Percentiles rank a stretch among this genome's conserved stretches.
Conservation (phyloP, 2,113 vertebrate species). For the Platysteira castanea region DNA sequence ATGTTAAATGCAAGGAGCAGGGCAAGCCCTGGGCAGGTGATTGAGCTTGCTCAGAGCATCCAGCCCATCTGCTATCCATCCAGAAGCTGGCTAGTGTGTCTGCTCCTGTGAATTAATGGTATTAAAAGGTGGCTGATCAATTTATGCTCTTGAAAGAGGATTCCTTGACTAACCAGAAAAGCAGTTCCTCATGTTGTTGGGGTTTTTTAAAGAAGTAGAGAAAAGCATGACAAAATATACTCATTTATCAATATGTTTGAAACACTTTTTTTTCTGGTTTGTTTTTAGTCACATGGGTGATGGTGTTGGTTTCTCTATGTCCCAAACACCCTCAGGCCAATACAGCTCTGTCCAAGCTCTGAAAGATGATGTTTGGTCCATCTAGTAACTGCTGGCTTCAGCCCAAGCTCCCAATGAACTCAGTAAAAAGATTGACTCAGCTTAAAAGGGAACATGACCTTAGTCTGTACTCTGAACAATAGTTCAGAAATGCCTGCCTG, state of each 20-base stretch:
- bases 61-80: background rate
- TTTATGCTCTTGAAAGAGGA: background rate
- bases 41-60: background rate
- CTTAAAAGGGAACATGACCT: slow-evolving; percentile 50
- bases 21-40: background rate
- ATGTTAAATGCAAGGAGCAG: background rate
- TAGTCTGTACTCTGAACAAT: slow-evolving; percentile 29
- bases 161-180: background rate
- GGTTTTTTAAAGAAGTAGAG: background rate
- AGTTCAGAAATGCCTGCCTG: slow-evolving; percentile 14
- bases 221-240: background rate
- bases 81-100: background rate
- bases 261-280: background rate
- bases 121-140: background rate
- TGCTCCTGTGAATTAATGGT: background rate
- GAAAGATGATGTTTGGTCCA: background rate
- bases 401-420: slow-evolving; percentile 4
- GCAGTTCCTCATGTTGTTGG: background rate
- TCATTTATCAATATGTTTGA: background rate
- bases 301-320: background rate
- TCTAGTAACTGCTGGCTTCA: background rate
- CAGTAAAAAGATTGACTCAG: slow-evolving; percentile 40
- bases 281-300: background rate
- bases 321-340: background rate
- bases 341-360: background rate